Base-by-base conservation (phyloP, 2,797 vertebrate genomes). In the Spinibarbus caldwelli region DNA sequence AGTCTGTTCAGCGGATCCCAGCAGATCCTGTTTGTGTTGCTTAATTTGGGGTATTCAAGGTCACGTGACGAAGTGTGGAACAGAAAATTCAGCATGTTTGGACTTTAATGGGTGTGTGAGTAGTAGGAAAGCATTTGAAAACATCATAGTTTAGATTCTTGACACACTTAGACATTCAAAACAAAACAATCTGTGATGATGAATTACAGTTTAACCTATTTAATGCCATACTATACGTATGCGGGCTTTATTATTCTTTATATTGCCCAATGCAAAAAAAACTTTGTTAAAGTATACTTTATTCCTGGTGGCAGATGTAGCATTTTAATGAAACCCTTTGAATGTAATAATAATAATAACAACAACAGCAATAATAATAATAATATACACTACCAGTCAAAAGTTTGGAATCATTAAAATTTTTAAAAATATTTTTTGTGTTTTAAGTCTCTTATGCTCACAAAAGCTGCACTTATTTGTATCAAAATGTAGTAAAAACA, bases 141-240 rank as follows among this genome's bases (percentile, higher is more conserved):
- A 12, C 15, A 67, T 34, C 31, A 34, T 52, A 41, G 59, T 77
- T 84, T 29, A 43, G 59, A 57, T 78, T 41, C 82, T 34, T 84
- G 59, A 43, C 45, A n/a, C 68, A 10, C 10, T 72, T 45, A 15
- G 4, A 5, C 4, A 26, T 57, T 77, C 75, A 77, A n/a, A 78
- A 26, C 23, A 17, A 17, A 77, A 8, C 0, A 38, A 57, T n/a
- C 21, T 54, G 6, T 52, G 17, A 6, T 19, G 21, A 52, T 21
- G 26, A 75, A 31, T 52, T 31, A 52, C 47, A 8, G 72, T 59
- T n/a, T 57, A 41, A 57, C 34, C 8, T n/a, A 11, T 38, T 57
- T 5, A n/a, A 14, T 77, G 2, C 1, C 10, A 0, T 41, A 31
- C 4, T 19, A 0, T 38, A 15, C 62, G 54, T 9, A 17, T 43